Percentiles rank a stretch among this genome's conserved stretches.
These are phyloP conservation scores for Oncorhynchus gorbuscha DNA, from an alignment of 2,113 vertebrate genomes.

Conservation along the genomic window DNA sequence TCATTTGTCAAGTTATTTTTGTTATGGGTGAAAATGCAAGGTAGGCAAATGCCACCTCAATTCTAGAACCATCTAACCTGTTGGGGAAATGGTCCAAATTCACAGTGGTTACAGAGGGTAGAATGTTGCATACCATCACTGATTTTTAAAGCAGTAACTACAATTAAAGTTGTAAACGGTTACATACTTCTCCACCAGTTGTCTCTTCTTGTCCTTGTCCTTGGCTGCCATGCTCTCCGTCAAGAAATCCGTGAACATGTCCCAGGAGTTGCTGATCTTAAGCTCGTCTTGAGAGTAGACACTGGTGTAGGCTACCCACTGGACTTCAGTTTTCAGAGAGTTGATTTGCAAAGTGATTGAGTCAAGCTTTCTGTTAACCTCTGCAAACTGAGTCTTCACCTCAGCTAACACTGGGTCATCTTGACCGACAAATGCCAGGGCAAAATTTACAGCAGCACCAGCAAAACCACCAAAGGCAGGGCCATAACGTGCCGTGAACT, in stretches of 20 bases:
- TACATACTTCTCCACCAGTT: no score
- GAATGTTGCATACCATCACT: no score
- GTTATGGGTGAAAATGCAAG: no score
- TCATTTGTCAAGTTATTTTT: no score
- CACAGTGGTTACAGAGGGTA: no score
- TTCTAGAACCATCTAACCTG: no score
- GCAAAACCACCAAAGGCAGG: neutral
- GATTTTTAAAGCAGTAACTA: no score
- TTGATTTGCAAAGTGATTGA: neutral
- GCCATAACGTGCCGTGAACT: neutral
- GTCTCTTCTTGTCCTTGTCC: no score
- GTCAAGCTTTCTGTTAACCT: conserved; percentile 14
- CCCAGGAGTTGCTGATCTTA: conserved; percentile 3
- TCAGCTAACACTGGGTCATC: neutral
- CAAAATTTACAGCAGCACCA: conserved; percentile 4
- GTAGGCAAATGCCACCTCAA: no score
- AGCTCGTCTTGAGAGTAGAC: conserved; percentile 10
- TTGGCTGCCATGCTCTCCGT: no score
- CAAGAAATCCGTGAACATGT: neutral
- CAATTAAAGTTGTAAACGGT: no score
- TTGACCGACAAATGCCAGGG: conserved; percentile 13
- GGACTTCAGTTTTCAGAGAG: neutral
- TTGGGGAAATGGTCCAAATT: no score
- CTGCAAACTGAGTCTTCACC: neutral
- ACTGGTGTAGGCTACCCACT: conserved; percentile 7